Evolutionary conservation across 2,888 invertebrate species (phyloP), one percentile per base, ranked within the genome.

Genomic region (Drosophila pegasa): DNA sequence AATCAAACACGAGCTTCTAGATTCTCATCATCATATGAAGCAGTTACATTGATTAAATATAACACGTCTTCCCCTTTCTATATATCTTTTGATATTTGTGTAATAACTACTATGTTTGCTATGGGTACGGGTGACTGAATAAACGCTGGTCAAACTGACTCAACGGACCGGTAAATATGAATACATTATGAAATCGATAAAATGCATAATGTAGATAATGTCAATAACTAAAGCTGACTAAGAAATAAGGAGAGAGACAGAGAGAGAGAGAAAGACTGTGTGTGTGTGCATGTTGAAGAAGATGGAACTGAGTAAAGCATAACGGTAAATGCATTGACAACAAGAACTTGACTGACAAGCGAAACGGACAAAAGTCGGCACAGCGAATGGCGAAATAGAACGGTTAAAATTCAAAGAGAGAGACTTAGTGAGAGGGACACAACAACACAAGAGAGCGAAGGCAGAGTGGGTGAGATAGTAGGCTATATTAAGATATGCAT

Each of bases 121-220:
- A n/a, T 18, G 29, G 50, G 40, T 7, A 56, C 29, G 47, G 20
- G 20, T 3, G 35, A 45, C 27, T 52, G 59, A 48, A 48, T 55
- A 59, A 66, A 57, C 25, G 27, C 2, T 48, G 48, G 59, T 59
- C 64, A 43, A 47, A 41, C 14, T n/a, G 25, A 47, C 5, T 25
- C 20, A 62, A 50, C 43, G 37, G 52, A 45, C 40, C 48, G 62
- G 71, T 58, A 66, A 75, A 75, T 63, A 60, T 45, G 66, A 71
- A 50, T 55, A 27, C 50, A 45, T 63, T 75, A 71, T 63, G 62
- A 61, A 80, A 80, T 80, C 80, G 64, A 80, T 80, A 78, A 73
- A 73, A 52, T 68, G 62, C 67, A 75, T 75, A 85, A 73, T 59
- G 45, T 22, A 47, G 56, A 31, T 56, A 73, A 71, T 71, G 77